phyloP scores from a whole-genome alignment of 2,113 vertebrate genomes.

The Alligator sinensis region DNA sequence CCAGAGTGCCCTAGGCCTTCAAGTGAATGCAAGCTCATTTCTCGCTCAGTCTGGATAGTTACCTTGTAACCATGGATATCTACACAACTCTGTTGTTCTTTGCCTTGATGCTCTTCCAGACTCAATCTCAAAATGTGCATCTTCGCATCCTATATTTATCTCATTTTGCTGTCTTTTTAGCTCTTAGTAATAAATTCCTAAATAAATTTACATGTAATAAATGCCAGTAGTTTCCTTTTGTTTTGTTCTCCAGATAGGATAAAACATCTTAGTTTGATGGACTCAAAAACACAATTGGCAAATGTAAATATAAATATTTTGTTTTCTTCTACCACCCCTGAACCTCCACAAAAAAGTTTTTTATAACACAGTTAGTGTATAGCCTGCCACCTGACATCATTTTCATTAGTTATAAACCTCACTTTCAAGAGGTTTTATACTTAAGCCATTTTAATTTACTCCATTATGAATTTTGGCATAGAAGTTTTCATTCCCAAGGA shows the following conservation, averaged over 20 bases:
- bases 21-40: neutral
- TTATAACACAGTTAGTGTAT: neutral
- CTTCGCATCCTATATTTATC: neutral
- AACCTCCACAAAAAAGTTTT: neutral
- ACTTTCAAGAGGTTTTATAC: neutral
- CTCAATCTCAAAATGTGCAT: neutral
- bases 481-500: neutral
- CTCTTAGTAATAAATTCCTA: neutral
- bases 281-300: neutral
- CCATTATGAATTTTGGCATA: neutral
- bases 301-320: neutral
- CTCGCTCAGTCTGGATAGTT: neutral
- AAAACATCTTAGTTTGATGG: neutral
- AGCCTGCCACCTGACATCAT: neutral
- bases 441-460: neutral
- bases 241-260: neutral
- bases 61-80: neutral
- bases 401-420: neutral
- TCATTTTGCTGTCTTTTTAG: neutral
- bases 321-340: neutral
- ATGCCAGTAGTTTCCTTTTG: neutral
- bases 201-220: neutral
- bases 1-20: neutral
- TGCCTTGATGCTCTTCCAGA: neutral
- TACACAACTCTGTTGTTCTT: neutral